Evolutionary conservation across 30 jellyfish, hydroid and myxozoan genomes (phyloP).

Genomic region (Cassiopea xamachana): DNA sequence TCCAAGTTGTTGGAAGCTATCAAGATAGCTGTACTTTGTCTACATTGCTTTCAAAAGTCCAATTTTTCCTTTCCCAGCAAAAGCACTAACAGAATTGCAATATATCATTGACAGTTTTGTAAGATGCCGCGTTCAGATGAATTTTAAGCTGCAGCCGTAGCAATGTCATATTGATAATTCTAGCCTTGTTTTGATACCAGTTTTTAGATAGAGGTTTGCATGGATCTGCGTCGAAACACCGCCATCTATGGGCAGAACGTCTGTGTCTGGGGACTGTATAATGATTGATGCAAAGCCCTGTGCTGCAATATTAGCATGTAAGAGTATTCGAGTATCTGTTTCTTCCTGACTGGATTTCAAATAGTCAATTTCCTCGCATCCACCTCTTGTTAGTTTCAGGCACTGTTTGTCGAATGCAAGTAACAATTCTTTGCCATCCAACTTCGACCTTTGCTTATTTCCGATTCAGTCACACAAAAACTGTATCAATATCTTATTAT

Average conservation of each 20-base stretch:
- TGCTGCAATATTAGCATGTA: constrained; percentile 9
- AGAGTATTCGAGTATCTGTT: constrained; percentile 4
- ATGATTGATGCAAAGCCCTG: background rate
- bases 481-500: constrained; percentile 17
- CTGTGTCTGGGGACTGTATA: background rate
- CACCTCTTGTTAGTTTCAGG: background rate
- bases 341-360: constrained; percentile 29
- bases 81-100: too few relatives aligned
- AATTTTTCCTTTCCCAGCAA: too few relatives aligned
- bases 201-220: too few relatives aligned
- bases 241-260: background rate
- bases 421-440: constrained; percentile 10
- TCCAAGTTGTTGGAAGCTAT: too few relatives aligned
- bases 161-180: too few relatives aligned
- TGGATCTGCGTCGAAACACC: background rate
- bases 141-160: too few relatives aligned
- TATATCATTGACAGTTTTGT: too few relatives aligned
- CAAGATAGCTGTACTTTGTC: too few relatives aligned
- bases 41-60: too few relatives aligned
- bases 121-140: too few relatives aligned
- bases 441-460: constrained; percentile 31
- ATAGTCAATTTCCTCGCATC: background rate
- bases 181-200: too few relatives aligned
- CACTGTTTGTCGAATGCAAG: background rate
- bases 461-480: constrained; percentile 37